These are phyloP conservation scores for Sebastes goodei DNA, from an alignment of 2,797 vertebrate species.

Conservation along the genomic window DNA sequence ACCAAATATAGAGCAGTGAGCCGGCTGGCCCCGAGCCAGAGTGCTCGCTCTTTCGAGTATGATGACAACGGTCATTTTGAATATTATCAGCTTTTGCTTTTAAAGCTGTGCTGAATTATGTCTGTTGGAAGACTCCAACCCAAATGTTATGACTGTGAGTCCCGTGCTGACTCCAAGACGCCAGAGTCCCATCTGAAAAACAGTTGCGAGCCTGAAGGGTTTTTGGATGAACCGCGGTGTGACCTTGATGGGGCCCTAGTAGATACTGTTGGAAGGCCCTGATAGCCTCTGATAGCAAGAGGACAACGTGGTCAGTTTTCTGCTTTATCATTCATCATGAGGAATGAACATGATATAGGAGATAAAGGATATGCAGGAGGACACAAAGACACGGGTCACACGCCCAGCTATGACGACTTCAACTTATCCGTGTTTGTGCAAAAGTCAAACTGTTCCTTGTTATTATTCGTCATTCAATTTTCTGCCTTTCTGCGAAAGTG, in stretches of 20 bases:
- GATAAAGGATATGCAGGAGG: constrained; percentile 46
- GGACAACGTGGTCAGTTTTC: constrained; percentile 35
- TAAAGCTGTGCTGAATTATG: constrained; percentile 76
- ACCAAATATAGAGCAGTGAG: constrained; percentile 68
- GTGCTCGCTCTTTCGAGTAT: constrained; percentile 35
- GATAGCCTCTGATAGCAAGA: constrained; percentile 62
- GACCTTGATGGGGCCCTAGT: constrained; percentile 63
- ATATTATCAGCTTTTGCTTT: constrained; percentile 79
- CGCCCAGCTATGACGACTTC: constrained; percentile 15
- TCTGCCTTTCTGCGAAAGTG: not conserved
- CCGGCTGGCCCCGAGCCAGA: constrained; percentile 51
- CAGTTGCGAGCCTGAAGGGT: constrained; percentile 43
- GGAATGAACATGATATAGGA: constrained; percentile 27
- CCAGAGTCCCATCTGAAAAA: constrained; percentile 60
- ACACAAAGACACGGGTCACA: constrained; percentile 43
- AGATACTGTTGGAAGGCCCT: constrained; percentile 46
- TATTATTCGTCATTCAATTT: not conserved
- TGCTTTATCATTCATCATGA: constrained; percentile 51
- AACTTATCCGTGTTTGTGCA: constrained; percentile 34
- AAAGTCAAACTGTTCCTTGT: constrained; percentile 48
- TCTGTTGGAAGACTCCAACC: constrained; percentile 67
- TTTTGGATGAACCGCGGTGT: constrained; percentile 53
- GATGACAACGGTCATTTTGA: constrained; percentile 64
- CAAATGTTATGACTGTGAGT: constrained; percentile 78
- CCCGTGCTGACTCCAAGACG: constrained; percentile 66